Conservation (phyloP, 2,888 invertebrate genomes). For the Encarsia formosa region DNA sequence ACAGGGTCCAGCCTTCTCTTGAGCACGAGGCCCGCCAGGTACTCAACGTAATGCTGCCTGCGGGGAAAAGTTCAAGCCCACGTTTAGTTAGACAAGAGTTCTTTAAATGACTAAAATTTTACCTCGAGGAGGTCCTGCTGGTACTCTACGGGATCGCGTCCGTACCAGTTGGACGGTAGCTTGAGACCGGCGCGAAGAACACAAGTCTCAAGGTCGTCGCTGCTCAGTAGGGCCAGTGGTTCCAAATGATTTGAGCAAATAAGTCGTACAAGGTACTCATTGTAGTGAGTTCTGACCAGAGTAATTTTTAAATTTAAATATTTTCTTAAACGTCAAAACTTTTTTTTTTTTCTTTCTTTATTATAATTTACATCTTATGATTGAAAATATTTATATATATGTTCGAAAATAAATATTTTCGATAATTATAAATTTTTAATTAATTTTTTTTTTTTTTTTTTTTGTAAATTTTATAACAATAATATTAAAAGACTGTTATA, state of each 20-base stretch:
- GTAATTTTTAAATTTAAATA: no score
- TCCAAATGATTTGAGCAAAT: conserved; percentile 71
- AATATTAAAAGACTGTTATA: no score
- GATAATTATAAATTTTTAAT: no score
- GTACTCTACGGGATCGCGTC: conserved; percentile 55
- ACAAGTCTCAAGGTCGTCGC: conserved; percentile 79
- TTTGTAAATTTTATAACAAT: no score
- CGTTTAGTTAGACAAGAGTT: conserved; percentile 8
- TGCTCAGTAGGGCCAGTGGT: conserved; percentile 70
- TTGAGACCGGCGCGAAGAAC: conserved; percentile 70
- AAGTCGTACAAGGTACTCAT: conserved; percentile 80
- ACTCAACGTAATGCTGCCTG: conserved; percentile 94
- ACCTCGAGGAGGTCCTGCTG: conserved; percentile 55
- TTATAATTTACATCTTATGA: no score
- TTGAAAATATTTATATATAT: no score
- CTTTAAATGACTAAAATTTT: no score
- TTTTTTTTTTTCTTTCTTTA: conserved; percentile 2
- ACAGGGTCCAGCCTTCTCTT: conserved; percentile 82
- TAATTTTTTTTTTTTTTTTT: no score
- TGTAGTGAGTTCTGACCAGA: conserved; percentile 75
- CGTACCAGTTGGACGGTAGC: conserved; percentile 73
- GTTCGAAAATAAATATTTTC: no score
- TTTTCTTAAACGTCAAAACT: no score
- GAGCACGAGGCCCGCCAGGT: conserved; percentile 84
- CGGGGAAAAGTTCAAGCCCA: conserved; percentile 44